These are phyloP conservation scores for Mustela nigripes DNA, from an alignment of 2,113 vertebrate species.

Conservation along the genomic window DNA sequence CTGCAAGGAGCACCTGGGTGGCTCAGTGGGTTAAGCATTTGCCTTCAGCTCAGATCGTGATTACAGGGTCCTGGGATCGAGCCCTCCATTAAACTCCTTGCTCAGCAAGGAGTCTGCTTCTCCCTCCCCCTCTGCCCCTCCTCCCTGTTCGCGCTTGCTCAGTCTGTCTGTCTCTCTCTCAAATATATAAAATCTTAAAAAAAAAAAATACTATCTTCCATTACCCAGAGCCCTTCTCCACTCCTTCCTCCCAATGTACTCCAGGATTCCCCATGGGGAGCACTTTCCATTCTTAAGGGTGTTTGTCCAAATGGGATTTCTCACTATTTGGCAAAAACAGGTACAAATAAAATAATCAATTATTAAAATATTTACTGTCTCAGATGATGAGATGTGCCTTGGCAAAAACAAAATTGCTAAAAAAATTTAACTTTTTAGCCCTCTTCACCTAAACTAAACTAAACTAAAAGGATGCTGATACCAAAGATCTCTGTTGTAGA, in stretches of 20 bases:
- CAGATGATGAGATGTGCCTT: not conserved
- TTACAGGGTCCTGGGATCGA: no score
- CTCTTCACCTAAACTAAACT: not conserved
- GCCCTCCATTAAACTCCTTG: no score
- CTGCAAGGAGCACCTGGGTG: no score
- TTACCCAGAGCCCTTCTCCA: not conserved
- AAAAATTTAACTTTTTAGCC: not conserved
- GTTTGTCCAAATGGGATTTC: not conserved
- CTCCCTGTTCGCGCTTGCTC: no score
- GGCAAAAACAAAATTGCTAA: not conserved
- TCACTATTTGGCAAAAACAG: not conserved
- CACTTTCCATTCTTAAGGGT: not conserved
- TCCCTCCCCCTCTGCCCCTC: no score
- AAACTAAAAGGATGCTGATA: not conserved
- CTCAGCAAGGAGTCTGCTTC: no score
- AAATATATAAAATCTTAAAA: not conserved
- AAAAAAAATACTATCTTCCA: not conserved
- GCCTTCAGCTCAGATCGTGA: no score
- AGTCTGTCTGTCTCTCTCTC: not conserved
- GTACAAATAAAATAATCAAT: not conserved
- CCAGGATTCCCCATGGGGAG: rapidly evolving
- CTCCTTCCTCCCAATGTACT: not conserved
- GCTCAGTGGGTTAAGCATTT: no score
- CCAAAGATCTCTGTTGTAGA: not conserved
- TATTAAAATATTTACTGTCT: not conserved